Evolutionary conservation across 2,113 vertebrate species (phyloP), one percentile per base, ranked within the genome.

Genomic region (Heloderma charlesbogerti): DNA sequence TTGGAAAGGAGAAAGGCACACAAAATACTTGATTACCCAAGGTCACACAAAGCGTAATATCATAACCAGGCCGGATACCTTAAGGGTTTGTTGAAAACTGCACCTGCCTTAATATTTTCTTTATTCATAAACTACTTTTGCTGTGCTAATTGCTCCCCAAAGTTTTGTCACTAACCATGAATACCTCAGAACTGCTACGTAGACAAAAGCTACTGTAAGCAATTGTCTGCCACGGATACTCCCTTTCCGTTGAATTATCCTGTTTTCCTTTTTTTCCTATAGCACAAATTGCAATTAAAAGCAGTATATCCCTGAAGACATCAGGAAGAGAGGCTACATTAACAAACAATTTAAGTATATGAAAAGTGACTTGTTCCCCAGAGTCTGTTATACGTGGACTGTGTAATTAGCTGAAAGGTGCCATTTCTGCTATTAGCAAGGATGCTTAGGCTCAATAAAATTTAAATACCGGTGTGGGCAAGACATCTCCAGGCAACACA

Each of bases 211-310:
- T 92, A 94, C 83, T 88, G 89, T 94, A 93, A 94, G 87, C 15
- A 6, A 82, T 0, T 92, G 86, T 84, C 86, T 92, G 31, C 86
- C 93, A 37, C 86, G 69, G 92, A 54, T 54, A 84, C 82, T 91
- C 66, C 82, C 85, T 69, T 90, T 89, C 79, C 91, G 92, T 82
- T 48, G 84, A 95, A 83, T 81, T 92, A 93, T 18, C 93, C 45
- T 89, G 89, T 40, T 79, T 90, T 89, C 85, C 84, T 71, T 87
- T 45, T 45, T 82, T 79, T 87, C 86, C 88, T 51, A 13, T 69
- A 77, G 88, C 83, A 90, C 66, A 77, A 88, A 90, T 93, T 91
- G 90, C 92, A 82, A 89, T 93, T 94, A 96, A 96, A 96, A 95
- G 1, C 86, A 86, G 87, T 51, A 34, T 69, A 87, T 94, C 91